Conservation (phyloP, 1,140 invertebrate species). For the Panonychus citri region DNA sequence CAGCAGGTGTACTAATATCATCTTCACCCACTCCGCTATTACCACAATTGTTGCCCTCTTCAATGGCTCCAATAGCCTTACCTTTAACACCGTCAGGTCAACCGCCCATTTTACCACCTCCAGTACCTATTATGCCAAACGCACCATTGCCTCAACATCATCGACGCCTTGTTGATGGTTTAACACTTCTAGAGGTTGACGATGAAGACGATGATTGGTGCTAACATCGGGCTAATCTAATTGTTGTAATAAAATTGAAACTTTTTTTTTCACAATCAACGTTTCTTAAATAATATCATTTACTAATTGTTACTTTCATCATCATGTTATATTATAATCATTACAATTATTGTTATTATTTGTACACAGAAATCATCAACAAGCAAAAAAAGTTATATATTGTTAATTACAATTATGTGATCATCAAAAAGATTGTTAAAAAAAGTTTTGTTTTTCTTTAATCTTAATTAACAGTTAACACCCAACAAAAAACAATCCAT, state of each 20-base stretch:
- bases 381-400: too few species aligned
- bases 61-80: too few species aligned
- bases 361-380: too few species aligned
- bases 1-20: conserved; percentile 2
- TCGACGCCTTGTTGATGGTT: conserved; percentile 5
- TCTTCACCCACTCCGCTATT: not conserved
- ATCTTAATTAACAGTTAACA: too few species aligned
- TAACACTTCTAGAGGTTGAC: not conserved
- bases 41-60: conserved; percentile 6
- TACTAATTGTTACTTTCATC: too few species aligned
- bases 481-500: too few species aligned
- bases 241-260: not conserved
- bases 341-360: not conserved
- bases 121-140: conserved; percentile 1
- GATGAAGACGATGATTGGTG: conserved; percentile 4
- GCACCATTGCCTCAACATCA: conserved; percentile 4
- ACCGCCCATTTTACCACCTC: not conserved
- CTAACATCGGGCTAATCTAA: not conserved
- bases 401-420: too few species aligned
- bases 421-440: too few species aligned
- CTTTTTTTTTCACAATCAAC: not conserved
- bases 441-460: too few species aligned
- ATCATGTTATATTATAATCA: not conserved
- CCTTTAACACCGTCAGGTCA: not conserved
- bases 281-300: not conserved